Conservation (phyloP, 2,888 invertebrate species). For the Andricus curvator region DNA sequence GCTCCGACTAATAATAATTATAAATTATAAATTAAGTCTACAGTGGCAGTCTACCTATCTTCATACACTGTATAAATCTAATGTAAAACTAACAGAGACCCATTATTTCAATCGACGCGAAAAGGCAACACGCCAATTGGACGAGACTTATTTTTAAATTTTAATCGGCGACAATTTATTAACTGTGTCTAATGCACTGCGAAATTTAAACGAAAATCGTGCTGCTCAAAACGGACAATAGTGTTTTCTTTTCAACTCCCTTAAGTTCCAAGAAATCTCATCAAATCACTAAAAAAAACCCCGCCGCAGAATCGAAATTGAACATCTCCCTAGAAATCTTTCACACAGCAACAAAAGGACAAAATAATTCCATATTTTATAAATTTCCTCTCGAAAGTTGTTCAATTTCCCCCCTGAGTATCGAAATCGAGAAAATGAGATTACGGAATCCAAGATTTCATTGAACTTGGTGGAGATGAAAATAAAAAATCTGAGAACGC, state of each 20-base stretch:
- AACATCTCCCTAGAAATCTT: slow-evolving; percentile 10
- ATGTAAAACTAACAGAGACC: slow-evolving; percentile 66
- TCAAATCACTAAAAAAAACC: slow-evolving; percentile 49
- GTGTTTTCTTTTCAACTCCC: background rate
- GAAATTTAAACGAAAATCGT: slow-evolving; percentile 43
- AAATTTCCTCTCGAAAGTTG: background rate
- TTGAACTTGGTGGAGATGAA: slow-evolving; percentile 5
- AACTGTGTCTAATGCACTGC: background rate
- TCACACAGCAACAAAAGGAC: background rate
- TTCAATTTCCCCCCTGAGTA: background rate
- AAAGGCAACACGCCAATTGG: slow-evolving; percentile 57
- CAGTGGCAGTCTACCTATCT: slow-evolving; percentile 57
- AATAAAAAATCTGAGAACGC: slow-evolving; percentile 23
- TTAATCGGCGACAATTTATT: slow-evolving; percentile 16
- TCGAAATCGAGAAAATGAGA: background rate
- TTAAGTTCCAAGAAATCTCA: slow-evolving; percentile 41
- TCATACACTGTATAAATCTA: slow-evolving; percentile 62
- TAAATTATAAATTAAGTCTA: slow-evolving; percentile 64
- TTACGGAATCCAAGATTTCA: background rate
- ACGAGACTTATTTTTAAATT: slow-evolving; percentile 12
- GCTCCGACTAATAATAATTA: slow-evolving; percentile 53
- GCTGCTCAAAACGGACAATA: slow-evolving; percentile 48
- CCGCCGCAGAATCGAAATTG: slow-evolving; percentile 38
- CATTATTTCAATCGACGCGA: slow-evolving; percentile 54
- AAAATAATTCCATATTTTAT: slow-evolving; percentile 6